A percentile compares a stretch with the other conserved stretches of the same genome.
Conservation (phyloP, 2,888 invertebrate genomes). For the Oxyteleia sp. region DNA sequence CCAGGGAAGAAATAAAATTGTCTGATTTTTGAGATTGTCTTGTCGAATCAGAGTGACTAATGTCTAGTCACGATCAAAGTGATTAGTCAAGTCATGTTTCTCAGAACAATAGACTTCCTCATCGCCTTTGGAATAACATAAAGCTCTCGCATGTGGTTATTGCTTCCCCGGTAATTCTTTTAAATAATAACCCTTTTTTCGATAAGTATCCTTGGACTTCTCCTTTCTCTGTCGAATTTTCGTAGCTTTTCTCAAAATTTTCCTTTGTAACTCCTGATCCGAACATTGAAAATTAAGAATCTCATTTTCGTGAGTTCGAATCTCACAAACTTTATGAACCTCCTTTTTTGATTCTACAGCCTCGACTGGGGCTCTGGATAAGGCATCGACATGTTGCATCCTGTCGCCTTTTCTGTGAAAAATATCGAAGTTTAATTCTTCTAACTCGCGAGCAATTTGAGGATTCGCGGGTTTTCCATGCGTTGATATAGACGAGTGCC, state of each 20-base stretch:
- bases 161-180: not conserved
- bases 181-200: not conserved
- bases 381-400: slow-evolving; percentile 38
- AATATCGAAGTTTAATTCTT: not conserved
- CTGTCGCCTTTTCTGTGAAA: not conserved
- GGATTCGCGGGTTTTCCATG: slow-evolving; percentile 22
- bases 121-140: not conserved
- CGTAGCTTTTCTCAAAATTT: not conserved
- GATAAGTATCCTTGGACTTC: not conserved
- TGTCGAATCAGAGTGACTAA: too few relatives aligned
- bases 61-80: too few relatives aligned
- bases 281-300: not conserved
- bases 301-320: not conserved
- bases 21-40: not conserved
- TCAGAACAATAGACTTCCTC: not conserved
- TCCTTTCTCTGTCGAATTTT: too few relatives aligned
- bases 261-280: not conserved
- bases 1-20: slow-evolving; percentile 7
- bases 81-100: not conserved
- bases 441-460: not conserved
- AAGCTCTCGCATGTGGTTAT: not conserved
- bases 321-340: too few relatives aligned
- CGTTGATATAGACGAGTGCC: slow-evolving; percentile 7
- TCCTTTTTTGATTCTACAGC: not conserved
- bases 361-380: slow-evolving; percentile 6